These are phyloP conservation scores for Lymantria monacha DNA, from an alignment of 2,888 invertebrate genomes.

Conservation along the genomic window DNA sequence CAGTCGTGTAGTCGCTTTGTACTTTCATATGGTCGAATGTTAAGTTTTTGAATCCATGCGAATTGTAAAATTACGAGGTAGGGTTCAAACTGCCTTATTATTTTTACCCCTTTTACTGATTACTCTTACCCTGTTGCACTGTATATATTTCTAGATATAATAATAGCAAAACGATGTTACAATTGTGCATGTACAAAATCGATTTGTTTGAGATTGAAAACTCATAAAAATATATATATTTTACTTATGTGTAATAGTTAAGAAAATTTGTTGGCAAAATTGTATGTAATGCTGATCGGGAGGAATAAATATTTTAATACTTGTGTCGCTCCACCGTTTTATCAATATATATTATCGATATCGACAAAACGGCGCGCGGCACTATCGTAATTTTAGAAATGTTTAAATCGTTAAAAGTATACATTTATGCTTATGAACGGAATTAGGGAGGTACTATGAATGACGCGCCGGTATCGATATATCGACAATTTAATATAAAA, in stretches of 20 bases:
- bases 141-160: constrained; percentile 3
- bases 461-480: constrained; percentile 11
- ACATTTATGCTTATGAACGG: constrained; percentile 21
- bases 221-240: neutral
- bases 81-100: no score
- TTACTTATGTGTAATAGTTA: constrained; percentile 2
- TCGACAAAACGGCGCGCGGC: neutral
- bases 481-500: neutral
- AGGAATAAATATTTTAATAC: constrained; percentile 22
- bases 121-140: neutral
- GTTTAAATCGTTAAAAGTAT: constrained; percentile 20
- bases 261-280: constrained; percentile 8
- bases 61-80: no score
- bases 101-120: neutral
- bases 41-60: neutral
- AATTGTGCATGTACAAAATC: constrained; percentile 7
- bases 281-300: constrained; percentile 8
- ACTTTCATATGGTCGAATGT: neutral
- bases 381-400: constrained; percentile 20
- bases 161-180: constrained; percentile 2
- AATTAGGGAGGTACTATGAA: constrained; percentile 3
- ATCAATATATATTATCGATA: constrained; percentile 2
- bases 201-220: neutral
- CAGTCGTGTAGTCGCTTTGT: no score
- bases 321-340: constrained; percentile 1